Percentiles rank a stretch among this genome's conserved stretches.
These are phyloP conservation scores for Porites rus DNA, from an alignment of 92 coral and sea anemone species.

Conservation along the genomic window DNA sequence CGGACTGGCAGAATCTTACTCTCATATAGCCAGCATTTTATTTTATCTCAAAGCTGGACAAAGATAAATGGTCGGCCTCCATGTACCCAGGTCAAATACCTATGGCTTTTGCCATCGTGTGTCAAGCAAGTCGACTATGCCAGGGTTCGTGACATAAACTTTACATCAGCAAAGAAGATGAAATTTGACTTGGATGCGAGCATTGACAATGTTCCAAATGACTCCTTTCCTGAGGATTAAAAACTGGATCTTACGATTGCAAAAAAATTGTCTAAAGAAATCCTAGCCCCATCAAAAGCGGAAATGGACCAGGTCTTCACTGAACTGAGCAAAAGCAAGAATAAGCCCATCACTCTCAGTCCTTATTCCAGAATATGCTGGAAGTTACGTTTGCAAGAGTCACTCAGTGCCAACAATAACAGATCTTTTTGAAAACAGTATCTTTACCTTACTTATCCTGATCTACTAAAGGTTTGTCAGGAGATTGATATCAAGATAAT, in stretches of 20 bases:
- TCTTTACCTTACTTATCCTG: slow-evolving; percentile 44
- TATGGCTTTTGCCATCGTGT: slow-evolving; percentile 35
- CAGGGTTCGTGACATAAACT: slow-evolving; percentile 13
- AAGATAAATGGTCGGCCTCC: no score
- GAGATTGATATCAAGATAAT: slow-evolving; percentile 30
- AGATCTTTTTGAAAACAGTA: slow-evolving; percentile 43
- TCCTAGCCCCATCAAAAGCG: slow-evolving; percentile 44
- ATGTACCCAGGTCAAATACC: no score
- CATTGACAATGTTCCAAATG: slow-evolving; percentile 26
- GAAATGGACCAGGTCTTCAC: slow-evolving; percentile 36
- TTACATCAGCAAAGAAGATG: slow-evolving; percentile 70
- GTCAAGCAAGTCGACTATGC: slow-evolving; percentile 60
- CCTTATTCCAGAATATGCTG: slow-evolving; percentile 41
- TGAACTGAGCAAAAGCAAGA: slow-evolving; percentile 7
- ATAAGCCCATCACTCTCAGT: slow-evolving; percentile 34
- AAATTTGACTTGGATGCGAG: slow-evolving; percentile 53
- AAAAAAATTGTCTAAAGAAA: not conserved
- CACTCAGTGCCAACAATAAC: slow-evolving; percentile 33
- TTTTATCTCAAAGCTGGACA: no score
- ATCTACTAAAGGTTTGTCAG: slow-evolving; percentile 52
- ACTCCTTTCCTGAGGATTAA: not conserved
- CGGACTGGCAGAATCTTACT: no score
- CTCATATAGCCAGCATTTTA: no score
- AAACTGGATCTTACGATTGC: not conserved
- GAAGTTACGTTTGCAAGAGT: slow-evolving; percentile 44